Base-by-base conservation (phyloP, 2,797 vertebrate species). In the Pagetopsis macropterus region DNA sequence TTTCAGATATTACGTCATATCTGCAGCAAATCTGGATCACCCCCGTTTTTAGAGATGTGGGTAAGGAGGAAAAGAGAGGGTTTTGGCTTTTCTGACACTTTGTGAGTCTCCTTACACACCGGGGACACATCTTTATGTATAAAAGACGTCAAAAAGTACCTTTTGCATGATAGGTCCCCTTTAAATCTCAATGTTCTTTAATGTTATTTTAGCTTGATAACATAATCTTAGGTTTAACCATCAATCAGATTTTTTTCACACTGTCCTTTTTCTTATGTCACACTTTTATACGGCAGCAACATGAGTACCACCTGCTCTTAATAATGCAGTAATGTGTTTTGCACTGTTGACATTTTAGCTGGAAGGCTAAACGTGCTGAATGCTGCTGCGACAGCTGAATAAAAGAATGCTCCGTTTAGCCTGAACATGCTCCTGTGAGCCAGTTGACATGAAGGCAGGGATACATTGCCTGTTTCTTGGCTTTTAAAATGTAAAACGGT, bases 271-370 rank as follows among this genome's bases (percentile, higher is more conserved):
- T 57, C 17, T 52, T 11, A 55, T 71, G 19, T n/a, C 17, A n/a
- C 9, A 37, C 6, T 2, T 27, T 23, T 21, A 41, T 16, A 45
- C 58, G 56, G 45, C 55, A 33, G 9, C 21, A 59, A 19, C 57
- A 56, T 44, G 11, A 64, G 7, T 27, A 65, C 4, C 76, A 83
- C 60, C 76, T 80, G 66, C 27, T 82, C 44, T 61, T 71, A 58
- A 54, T 76, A 78, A 55, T 79, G 23, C 58, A 82, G 11, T 56
- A 45, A 65, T 69, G 16, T 74, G 49, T 31, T 64, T 68, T 61
- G 40, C 48, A 51, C 21, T 12, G 33, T 19, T 48, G 15, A 72
- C 44, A 23, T 79, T 77, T 63, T 70, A 16, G 33, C 66, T 37
- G 16, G 19, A 65, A 56, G 60, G n/a, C 31, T 46, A 50, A 70